Evolutionary conservation across 2,113 vertebrate genomes (phyloP).

Genomic region (Urocynchramus pylzowi): DNA sequence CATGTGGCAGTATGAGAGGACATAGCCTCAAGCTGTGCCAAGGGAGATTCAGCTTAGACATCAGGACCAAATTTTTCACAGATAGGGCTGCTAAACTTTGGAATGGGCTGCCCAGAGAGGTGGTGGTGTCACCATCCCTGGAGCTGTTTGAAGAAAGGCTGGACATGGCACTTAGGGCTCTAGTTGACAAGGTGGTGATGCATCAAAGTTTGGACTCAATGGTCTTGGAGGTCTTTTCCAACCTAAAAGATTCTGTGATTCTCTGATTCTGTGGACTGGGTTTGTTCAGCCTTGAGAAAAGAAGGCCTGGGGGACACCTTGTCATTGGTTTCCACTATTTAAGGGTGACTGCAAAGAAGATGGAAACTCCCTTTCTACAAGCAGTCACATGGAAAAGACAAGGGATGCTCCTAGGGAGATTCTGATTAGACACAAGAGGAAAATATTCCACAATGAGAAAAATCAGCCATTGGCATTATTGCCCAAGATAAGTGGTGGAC

Average conservation of each 20-base stretch:
- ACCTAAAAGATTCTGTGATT: not conserved
- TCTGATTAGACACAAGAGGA: not conserved
- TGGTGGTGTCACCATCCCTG: not conserved
- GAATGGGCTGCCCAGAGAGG: not conserved
- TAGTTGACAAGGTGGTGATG: not conserved
- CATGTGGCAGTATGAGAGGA: not conserved
- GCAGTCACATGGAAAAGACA: not conserved
- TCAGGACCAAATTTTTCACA: not conserved
- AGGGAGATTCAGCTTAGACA: not conserved
- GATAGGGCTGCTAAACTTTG: not conserved
- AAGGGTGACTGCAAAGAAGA: not conserved
- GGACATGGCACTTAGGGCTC: not conserved
- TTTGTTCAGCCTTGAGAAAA: not conserved
- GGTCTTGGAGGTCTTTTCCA: not conserved
- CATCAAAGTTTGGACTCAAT: fast-evolving
- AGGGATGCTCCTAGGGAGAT: not conserved
- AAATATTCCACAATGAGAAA: not conserved
- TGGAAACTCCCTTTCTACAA: not conserved
- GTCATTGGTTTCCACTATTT: not conserved
- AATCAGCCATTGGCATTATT: not conserved
- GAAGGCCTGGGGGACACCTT: not conserved
- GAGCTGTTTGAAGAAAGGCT: not conserved
- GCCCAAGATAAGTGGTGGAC: not conserved
- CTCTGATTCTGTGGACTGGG: not conserved
- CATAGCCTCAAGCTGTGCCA: not conserved